Conservation (phyloP, 2,113 vertebrate species). For the Corvus cornix region DNA sequence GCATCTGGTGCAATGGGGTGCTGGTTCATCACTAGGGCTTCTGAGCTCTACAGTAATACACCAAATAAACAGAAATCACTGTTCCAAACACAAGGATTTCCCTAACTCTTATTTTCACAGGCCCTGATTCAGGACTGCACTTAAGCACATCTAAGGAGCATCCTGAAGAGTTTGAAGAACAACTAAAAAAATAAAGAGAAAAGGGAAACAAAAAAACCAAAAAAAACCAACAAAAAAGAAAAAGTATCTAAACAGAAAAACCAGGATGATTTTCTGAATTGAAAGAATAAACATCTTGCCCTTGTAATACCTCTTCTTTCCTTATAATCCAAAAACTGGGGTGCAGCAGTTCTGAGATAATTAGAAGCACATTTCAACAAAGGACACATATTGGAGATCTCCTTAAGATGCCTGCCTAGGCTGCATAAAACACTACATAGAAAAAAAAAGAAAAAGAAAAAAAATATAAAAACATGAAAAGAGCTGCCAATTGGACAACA, state of each 20-base stretch:
- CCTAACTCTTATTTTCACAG: not conserved
- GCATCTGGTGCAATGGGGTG: not conserved
- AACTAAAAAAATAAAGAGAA: not conserved
- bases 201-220: not conserved
- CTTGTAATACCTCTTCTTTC: slow-evolving; percentile 46
- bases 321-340: slow-evolving; percentile 34
- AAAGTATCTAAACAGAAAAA: not conserved
- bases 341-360: slow-evolving; percentile 66
- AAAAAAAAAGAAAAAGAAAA: slow-evolving; percentile 36
- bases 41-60: not conserved
- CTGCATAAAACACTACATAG: slow-evolving; percentile 42
- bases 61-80: not conserved
- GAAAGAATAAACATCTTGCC: not conserved
- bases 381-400: slow-evolving; percentile 65
- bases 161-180: not conserved
- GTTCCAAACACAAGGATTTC: not conserved
- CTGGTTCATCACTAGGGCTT: not conserved
- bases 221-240: not conserved
- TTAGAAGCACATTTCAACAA: slow-evolving; percentile 79
- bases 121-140: not conserved
- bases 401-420: slow-evolving; percentile 59
- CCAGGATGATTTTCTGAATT: not conserved
- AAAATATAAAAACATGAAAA: slow-evolving; percentile 20
- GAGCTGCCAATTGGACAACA: slow-evolving; percentile 72
- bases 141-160: not conserved